Evolutionary conservation across 1,140 invertebrate genomes (phyloP).

Genomic region (Trinorchestia longiramus): DNA sequence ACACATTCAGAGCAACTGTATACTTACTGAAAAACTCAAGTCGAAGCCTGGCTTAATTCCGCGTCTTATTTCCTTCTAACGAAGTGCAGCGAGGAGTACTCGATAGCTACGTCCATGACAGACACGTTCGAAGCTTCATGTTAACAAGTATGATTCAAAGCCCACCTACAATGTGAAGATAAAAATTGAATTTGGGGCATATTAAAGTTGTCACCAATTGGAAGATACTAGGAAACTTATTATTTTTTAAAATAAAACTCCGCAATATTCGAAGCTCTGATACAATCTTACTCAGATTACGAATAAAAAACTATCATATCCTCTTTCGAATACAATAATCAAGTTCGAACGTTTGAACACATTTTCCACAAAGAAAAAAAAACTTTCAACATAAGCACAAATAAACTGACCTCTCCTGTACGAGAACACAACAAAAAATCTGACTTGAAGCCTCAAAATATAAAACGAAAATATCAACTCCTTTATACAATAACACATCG

Average conservation of each 20-base stretch:
- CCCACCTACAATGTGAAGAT: background rate
- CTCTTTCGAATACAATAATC: background rate
- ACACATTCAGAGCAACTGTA: background rate
- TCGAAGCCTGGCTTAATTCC: background rate
- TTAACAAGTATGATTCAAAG: background rate
- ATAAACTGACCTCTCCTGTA: background rate
- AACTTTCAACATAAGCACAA: conserved; percentile 25
- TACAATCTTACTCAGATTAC: background rate
- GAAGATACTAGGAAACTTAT: background rate
- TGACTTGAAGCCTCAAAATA: background rate
- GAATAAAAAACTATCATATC: background rate
- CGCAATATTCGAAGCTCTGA: background rate
- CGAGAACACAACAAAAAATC: conserved; percentile 5
- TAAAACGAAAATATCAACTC: conserved; percentile 3
- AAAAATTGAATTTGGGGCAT: background rate
- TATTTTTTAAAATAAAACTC: background rate
- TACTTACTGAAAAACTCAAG: background rate
- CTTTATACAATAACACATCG: conserved; percentile 2
- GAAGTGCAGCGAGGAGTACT: background rate
- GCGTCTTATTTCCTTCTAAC: no score
- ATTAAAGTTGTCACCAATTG: background rate
- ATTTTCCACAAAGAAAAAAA: background rate
- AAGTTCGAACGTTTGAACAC: background rate
- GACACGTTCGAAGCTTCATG: background rate
- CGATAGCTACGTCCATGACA: background rate